Conservation (phyloP, 2,888 invertebrate species). For the Altica lythri region DNA sequence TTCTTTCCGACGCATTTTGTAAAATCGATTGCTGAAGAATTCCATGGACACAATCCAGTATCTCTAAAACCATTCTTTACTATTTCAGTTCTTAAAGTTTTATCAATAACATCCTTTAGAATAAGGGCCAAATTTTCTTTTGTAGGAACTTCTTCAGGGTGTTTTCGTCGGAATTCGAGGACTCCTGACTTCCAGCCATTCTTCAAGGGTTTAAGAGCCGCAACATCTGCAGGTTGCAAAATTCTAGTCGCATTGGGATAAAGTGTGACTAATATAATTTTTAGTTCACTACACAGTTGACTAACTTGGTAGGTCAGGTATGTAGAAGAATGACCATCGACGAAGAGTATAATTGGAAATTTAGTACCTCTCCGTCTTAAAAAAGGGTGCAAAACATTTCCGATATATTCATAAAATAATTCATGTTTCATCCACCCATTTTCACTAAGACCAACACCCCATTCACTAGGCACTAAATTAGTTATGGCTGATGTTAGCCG, state of each 20-base stretch:
- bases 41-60: slow-evolving; percentile 34
- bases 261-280: slow-evolving; percentile 39
- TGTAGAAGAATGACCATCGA: slow-evolving; percentile 27
- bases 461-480: neutral
- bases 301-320: slow-evolving; percentile 22
- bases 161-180: slow-evolving; percentile 42
- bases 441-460: neutral
- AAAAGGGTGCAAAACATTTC: neutral
- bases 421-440: neutral
- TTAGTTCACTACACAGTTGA: too few relatives aligned
- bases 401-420: neutral
- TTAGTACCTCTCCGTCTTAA: neutral
- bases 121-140: slow-evolving; percentile 32
- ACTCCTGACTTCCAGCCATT: slow-evolving; percentile 43
- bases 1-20: slow-evolving; percentile 31
- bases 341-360: slow-evolving; percentile 25
- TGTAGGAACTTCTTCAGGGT: slow-evolving; percentile 29
- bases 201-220: slow-evolving; percentile 42
- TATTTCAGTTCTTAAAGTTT: slow-evolving; percentile 17
- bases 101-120: slow-evolving; percentile 24
- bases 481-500: neutral
- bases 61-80: slow-evolving; percentile 34
- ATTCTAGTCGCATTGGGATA: slow-evolving; percentile 43
- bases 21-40: slow-evolving; percentile 29
- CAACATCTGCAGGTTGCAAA: slow-evolving; percentile 38